These are phyloP conservation scores for Mionectes olivaceus DNA, from an alignment of 2,797 vertebrate species.

Conservation along the genomic window DNA sequence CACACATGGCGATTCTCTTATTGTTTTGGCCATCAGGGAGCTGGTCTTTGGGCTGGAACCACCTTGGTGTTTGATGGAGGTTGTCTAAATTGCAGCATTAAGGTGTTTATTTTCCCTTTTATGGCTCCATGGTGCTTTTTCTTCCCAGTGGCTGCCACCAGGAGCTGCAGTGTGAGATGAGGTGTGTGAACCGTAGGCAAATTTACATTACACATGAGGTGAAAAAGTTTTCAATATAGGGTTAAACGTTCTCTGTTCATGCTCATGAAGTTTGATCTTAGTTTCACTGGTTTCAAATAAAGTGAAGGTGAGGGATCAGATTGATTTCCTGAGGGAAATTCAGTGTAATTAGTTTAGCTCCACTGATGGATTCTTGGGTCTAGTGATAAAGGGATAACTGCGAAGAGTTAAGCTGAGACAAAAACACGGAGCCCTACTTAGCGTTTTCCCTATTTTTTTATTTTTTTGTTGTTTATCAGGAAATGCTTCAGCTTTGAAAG, in stretches of 20 bases:
- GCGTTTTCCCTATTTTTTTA: background rate
- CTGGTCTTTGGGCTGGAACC: background rate
- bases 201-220: background rate
- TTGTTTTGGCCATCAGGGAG: background rate
- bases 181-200: background rate
- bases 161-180: background rate
- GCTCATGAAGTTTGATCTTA: background rate
- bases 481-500: background rate
- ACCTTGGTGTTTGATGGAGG: background rate
- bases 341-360: background rate
- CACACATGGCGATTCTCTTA: background rate
- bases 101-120: constrained; percentile 26
- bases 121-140: background rate
- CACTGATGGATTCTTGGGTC: background rate
- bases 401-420: background rate
- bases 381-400: background rate
- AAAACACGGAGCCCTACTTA: background rate
- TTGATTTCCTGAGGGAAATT: background rate
- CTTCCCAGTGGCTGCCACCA: background rate
- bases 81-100: background rate
- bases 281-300: background rate
- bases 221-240: background rate
- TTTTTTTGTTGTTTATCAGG: background rate
- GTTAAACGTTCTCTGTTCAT: background rate
- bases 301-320: background rate